A percentile compares a stretch with the other conserved stretches of the same genome.
phyloP scores from a whole-genome alignment of 1,140 invertebrate genomes.

The Papilio polyxenes region DNA sequence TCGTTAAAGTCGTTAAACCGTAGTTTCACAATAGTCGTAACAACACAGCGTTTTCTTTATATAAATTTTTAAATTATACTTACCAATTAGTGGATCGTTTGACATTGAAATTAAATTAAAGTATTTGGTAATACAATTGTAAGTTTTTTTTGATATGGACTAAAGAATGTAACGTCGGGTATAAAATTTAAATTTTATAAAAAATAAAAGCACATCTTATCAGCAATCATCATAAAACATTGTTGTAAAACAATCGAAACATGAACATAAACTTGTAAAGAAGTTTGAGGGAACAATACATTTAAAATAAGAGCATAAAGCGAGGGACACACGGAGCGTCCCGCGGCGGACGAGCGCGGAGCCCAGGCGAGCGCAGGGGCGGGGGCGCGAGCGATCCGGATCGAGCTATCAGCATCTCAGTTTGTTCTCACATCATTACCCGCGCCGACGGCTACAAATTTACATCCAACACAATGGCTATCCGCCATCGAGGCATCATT shows the following conservation, averaged over 20 bases:
- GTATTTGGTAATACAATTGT: neutral
- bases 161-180: neutral
- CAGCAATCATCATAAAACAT: constrained; percentile 9
- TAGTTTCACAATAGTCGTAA: constrained; percentile 37
- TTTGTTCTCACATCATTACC: constrained; percentile 81
- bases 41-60: constrained; percentile 39
- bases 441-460: constrained; percentile 81
- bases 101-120: neutral
- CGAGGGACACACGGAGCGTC: constrained; percentile 22
- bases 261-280: constrained; percentile 23
- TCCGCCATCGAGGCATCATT: constrained; percentile 81
- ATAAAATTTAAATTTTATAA: constrained; percentile 11
- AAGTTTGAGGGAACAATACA: constrained; percentile 22
- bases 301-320: constrained; percentile 34
- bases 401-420: constrained; percentile 78
- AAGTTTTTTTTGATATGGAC: neutral
- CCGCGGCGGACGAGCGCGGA: neutral
- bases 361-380: neutral
- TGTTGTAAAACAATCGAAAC: neutral
- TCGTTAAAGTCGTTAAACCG: constrained; percentile 39
- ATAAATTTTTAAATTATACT: neutral
- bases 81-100: constrained; percentile 26
- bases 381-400: constrained; percentile 65
- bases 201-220: neutral
- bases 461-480: constrained; percentile 80